phyloP scores from a whole-genome alignment of 2,797 vertebrate genomes.

The Esox masquinongy region DNA sequence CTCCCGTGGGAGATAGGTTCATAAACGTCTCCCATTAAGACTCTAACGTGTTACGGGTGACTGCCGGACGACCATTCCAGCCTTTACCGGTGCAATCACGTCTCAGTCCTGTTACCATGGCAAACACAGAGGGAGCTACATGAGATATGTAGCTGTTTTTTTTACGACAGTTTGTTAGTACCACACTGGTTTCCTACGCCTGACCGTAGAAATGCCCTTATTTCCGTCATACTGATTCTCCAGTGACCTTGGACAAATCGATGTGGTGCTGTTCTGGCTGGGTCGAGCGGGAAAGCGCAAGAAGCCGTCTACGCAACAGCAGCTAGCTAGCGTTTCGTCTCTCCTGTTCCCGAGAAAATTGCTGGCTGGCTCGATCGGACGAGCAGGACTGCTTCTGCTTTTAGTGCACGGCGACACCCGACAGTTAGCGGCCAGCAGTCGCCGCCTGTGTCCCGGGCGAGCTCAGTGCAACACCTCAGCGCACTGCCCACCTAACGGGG shows the following conservation, averaged over 20 bases:
- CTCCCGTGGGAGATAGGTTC: slow-evolving; percentile 48
- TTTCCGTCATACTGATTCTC: neutral
- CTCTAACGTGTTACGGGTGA: slow-evolving; percentile 79
- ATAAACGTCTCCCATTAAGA: slow-evolving; percentile 74
- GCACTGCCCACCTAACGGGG: neutral
- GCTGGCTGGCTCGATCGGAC: slow-evolving; percentile 8
- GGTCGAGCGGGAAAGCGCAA: neutral
- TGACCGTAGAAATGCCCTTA: slow-evolving; percentile 13
- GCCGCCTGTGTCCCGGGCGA: slow-evolving; percentile 14
- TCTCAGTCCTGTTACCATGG: slow-evolving; percentile 66
- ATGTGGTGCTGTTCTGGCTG: neutral
- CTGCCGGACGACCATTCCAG: slow-evolving; percentile 71
- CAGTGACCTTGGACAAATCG: neutral
- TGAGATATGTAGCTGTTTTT: slow-evolving; percentile 52
- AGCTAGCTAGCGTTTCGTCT: neutral
- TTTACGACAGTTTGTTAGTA: slow-evolving; percentile 28
- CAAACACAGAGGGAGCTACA: slow-evolving; percentile 61
- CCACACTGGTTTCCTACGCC: slow-evolving; percentile 10
- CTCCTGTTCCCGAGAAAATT: slow-evolving; percentile 9
- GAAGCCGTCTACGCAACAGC: slow-evolving; percentile 1
- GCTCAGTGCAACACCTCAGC: no score
- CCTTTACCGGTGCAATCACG: slow-evolving; percentile 72
- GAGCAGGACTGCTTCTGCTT: neutral
- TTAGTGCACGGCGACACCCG: no score
- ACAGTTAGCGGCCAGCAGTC: slow-evolving; percentile 17